phyloP scores from a whole-genome alignment of 2,888 invertebrate species.

The Ormyrus pomaceus region DNA sequence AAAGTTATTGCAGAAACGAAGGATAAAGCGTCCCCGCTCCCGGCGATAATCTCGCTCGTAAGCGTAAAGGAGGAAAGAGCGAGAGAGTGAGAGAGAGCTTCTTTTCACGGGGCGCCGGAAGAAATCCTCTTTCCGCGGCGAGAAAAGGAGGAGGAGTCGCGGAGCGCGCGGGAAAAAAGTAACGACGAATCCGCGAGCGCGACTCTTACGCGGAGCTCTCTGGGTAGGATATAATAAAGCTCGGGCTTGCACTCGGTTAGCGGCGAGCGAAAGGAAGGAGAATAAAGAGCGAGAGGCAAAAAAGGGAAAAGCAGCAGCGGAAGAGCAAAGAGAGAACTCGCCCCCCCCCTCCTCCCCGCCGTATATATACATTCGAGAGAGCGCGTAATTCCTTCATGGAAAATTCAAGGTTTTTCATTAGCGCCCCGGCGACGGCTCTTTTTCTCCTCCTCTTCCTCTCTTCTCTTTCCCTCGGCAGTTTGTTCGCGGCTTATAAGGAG shows the following conservation, averaged over 20 bases:
- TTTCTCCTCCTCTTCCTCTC: conserved; percentile 56
- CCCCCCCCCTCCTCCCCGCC: neutral
- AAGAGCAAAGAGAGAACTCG: conserved; percentile 7
- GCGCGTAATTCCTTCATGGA: conserved; percentile 72
- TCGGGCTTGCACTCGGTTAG: conserved; percentile 9
- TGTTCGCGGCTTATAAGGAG: conserved; percentile 58
- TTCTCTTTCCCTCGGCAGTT: conserved; percentile 51
- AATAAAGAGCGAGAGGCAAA: conserved; percentile 1
- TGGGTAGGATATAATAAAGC: conserved; percentile 27
- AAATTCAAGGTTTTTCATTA: conserved; percentile 76
- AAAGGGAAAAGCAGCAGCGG: neutral
- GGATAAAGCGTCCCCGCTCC: no score
- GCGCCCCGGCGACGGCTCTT: conserved; percentile 59
- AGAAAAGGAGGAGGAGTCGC: neutral
- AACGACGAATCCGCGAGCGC: neutral
- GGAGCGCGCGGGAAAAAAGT: neutral
- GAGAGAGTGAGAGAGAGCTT: neutral
- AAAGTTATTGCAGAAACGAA: no score
- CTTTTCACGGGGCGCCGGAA: neutral
- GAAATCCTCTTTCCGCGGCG: conserved; percentile 35
- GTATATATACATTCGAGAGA: conserved; percentile 21
- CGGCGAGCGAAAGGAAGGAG: neutral
- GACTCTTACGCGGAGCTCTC: neutral
- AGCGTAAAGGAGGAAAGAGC: no score
- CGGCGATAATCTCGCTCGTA: no score